These are phyloP conservation scores for Venusia cambrica DNA, from an alignment of 2,888 invertebrate genomes.

Conservation along the genomic window DNA sequence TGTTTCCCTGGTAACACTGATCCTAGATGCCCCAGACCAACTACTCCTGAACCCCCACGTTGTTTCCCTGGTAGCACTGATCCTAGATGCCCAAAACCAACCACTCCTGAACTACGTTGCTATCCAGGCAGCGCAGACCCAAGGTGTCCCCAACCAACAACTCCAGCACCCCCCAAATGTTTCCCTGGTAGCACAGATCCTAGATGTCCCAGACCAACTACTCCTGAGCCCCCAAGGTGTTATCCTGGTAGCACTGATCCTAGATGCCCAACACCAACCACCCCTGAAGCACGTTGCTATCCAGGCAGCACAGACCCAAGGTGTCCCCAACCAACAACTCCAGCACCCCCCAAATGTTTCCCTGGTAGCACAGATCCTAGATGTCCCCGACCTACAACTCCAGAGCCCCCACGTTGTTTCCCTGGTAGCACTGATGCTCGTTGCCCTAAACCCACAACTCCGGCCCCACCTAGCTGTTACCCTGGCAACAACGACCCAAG, in stretches of 20 bases:
- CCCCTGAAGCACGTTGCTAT: slow-evolving; percentile 26
- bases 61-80: slow-evolving; percentile 44
- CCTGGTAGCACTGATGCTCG: slow-evolving; percentile 36
- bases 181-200: slow-evolving; percentile 21
- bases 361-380: slow-evolving; percentile 43
- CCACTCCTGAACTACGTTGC: slow-evolving; percentile 40
- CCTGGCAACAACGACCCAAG: slow-evolving; percentile 30
- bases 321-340: slow-evolving; percentile 38
- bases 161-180: slow-evolving; percentile 29
- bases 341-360: slow-evolving; percentile 37
- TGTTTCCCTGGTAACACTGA: slow-evolving; percentile 56
- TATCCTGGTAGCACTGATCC: slow-evolving; percentile 37
- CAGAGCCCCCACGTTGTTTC: slow-evolving; percentile 43
- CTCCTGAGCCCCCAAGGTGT: slow-evolving; percentile 26
- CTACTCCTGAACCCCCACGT: slow-evolving; percentile 30
- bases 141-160: slow-evolving; percentile 46
- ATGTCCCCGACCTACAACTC: slow-evolving; percentile 40
- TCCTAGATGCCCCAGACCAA: slow-evolving; percentile 45
- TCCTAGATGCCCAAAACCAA: slow-evolving; percentile 47
- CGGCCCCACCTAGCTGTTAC: slow-evolving; percentile 34
- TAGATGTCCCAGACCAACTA: slow-evolving; percentile 29
- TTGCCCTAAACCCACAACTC: slow-evolving; percentile 37
- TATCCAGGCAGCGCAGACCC: slow-evolving; percentile 42
- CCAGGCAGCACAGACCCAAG: slow-evolving; percentile 29
- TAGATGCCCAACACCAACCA: slow-evolving; percentile 40